phyloP scores from a whole-genome alignment of 2,797 vertebrate genomes.

The Kryptopterus vitreolus region DNA sequence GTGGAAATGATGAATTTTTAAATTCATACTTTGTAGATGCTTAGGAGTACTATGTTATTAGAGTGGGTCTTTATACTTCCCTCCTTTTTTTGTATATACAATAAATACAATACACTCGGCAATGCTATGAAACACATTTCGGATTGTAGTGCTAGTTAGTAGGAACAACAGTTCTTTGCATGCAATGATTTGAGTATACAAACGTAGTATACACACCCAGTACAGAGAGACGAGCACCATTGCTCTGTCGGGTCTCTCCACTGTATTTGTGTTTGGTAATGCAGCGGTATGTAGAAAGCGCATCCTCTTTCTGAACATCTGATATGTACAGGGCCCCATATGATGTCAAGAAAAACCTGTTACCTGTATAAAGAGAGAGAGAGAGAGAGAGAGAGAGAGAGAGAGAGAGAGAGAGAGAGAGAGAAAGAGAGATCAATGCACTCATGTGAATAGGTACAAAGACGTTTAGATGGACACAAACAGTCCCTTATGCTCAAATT shows the following conservation, averaged over 20 bases:
- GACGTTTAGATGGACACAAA: not conserved
- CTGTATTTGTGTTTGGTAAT: conserved; percentile 99
- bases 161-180: not conserved
- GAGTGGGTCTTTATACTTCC: not conserved
- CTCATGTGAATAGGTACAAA: not conserved
- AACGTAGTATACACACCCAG: conserved; percentile 73
- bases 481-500: not conserved
- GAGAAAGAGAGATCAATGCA: conserved; percentile 13
- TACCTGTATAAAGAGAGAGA: conserved; percentile 77
- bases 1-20: no score
- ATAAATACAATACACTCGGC: not conserved
- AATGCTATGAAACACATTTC: not conserved
- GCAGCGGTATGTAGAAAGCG: conserved; percentile 97
- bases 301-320: conserved; percentile 98
- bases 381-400: conserved; percentile 11
- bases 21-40: not conserved
- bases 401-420: conserved; percentile 4
- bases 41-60: not conserved
- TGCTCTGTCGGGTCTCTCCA: conserved; percentile 97
- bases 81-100: not conserved
- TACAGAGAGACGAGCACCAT: conserved; percentile 94
- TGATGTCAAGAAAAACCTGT: conserved; percentile 94
- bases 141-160: not conserved
- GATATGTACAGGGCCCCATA: conserved; percentile 96
- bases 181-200: not conserved